phyloP scores from a whole-genome alignment of 1,140 invertebrate species.

The Harpegnathos saltator region DNA sequence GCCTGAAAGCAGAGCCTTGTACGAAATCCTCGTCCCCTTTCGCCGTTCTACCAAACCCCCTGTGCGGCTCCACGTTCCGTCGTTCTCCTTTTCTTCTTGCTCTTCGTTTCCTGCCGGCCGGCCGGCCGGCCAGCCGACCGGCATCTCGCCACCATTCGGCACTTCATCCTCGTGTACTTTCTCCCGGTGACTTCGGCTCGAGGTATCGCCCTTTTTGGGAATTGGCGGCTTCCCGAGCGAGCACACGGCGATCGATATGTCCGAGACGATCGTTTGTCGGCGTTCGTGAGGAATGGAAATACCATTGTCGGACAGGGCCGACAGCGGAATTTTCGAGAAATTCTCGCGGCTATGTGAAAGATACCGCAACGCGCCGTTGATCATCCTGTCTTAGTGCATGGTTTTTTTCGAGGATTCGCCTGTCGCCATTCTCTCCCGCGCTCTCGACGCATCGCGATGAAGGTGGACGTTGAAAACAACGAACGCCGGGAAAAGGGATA shows the following conservation, averaged over 20 bases:
- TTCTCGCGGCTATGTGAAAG: slow-evolving; percentile 63
- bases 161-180: slow-evolving; percentile 18
- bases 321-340: slow-evolving; percentile 74
- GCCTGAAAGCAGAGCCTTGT: slow-evolving; percentile 84
- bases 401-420: slow-evolving; percentile 30
- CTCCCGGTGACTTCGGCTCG: slow-evolving; percentile 21
- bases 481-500: neutral
- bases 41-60: slow-evolving; percentile 31
- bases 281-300: slow-evolving; percentile 70
- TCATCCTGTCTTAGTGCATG: slow-evolving; percentile 64
- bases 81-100: slow-evolving; percentile 42
- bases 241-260: slow-evolving; percentile 61
- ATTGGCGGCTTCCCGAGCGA: slow-evolving; percentile 16
- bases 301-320: slow-evolving; percentile 62
- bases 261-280: slow-evolving; percentile 75
- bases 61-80: neutral
- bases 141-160: slow-evolving; percentile 22
- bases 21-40: slow-evolving; percentile 74
- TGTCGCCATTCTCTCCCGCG: neutral
- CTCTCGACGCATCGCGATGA: slow-evolving; percentile 20
- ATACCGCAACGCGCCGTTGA: slow-evolving; percentile 63
- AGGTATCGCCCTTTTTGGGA: slow-evolving; percentile 60
- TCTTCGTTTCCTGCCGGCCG: slow-evolving; percentile 18
- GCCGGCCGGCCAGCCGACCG: neutral
- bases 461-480: neutral